Percentiles rank a stretch among this genome's conserved stretches.
Conservation (phyloP, 2,113 vertebrate species). For the Ginglymostoma cirratum region DNA sequence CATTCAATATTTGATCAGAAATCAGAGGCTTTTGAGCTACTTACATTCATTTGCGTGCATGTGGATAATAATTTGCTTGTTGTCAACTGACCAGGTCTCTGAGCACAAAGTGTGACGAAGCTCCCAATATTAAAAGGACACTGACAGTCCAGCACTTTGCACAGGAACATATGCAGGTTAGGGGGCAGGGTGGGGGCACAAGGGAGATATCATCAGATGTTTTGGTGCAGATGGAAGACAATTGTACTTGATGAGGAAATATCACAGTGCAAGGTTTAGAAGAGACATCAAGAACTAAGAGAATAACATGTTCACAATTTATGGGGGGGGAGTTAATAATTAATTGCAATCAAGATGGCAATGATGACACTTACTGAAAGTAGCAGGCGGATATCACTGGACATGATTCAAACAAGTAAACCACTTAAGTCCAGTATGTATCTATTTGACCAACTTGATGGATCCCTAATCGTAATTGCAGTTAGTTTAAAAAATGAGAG, state of each 20-base stretch:
- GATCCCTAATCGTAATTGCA: conserved; percentile 32
- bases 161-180: not conserved
- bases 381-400: not conserved
- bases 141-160: not conserved
- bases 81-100: not conserved
- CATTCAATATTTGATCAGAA: not conserved
- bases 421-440: conserved; percentile 7
- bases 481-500: not conserved
- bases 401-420: not conserved
- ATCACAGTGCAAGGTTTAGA: not conserved
- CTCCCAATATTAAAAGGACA: not conserved
- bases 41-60: not conserved
- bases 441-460: conserved; percentile 22
- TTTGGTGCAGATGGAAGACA: not conserved
- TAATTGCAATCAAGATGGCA: conserved; percentile 17
- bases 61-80: not conserved
- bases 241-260: not conserved
- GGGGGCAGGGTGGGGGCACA: not conserved
- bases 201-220: not conserved
- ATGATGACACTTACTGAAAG: conserved; percentile 12
- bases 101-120: not conserved
- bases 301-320: not conserved
- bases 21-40: not conserved
- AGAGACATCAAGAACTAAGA: not conserved
- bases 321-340: not conserved